A percentile compares a stretch with the other conserved stretches of the same genome.
Conservation (phyloP, 2,113 vertebrate species). For the Todiramphus chloris region DNA sequence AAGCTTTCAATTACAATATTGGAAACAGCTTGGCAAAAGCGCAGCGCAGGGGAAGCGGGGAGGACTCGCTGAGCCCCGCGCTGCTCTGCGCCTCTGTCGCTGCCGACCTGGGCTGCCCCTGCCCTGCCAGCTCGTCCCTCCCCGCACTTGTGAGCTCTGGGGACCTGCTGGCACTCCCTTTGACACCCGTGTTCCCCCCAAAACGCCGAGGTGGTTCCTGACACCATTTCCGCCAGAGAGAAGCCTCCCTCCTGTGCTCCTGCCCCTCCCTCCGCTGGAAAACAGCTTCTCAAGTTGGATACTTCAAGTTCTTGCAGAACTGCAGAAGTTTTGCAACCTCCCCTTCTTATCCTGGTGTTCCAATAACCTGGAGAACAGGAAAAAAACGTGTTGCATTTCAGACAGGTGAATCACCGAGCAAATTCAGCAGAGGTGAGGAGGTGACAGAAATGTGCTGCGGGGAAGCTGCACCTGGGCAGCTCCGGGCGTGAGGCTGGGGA, state of each 20-base stretch:
- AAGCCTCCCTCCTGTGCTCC: background rate
- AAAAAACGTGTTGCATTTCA: background rate
- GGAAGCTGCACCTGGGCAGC: background rate
- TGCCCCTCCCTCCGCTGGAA: background rate
- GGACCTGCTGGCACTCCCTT: background rate
- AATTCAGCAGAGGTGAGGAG: background rate
- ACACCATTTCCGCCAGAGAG: rapidly evolving
- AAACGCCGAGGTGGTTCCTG: background rate
- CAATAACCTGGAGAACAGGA: background rate
- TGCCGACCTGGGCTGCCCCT: background rate
- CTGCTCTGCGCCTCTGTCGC: background rate
- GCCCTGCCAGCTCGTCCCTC: rapidly evolving
- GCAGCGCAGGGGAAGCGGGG: background rate
- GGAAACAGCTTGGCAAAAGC: constrained; percentile 40
- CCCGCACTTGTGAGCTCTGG: background rate
- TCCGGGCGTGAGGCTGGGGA: rapidly evolving
- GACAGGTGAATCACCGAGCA: background rate
- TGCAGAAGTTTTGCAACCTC: background rate
- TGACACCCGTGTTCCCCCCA: no score
- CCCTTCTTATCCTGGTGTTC: background rate
- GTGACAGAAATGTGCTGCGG: background rate
- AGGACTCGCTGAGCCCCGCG: rapidly evolving
- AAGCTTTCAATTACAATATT: constrained; percentile 45
- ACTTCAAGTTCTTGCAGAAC: background rate
- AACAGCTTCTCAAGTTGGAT: background rate